Conservation (phyloP, 2,113 vertebrate genomes). For the Montifringilla adamsi region DNA sequence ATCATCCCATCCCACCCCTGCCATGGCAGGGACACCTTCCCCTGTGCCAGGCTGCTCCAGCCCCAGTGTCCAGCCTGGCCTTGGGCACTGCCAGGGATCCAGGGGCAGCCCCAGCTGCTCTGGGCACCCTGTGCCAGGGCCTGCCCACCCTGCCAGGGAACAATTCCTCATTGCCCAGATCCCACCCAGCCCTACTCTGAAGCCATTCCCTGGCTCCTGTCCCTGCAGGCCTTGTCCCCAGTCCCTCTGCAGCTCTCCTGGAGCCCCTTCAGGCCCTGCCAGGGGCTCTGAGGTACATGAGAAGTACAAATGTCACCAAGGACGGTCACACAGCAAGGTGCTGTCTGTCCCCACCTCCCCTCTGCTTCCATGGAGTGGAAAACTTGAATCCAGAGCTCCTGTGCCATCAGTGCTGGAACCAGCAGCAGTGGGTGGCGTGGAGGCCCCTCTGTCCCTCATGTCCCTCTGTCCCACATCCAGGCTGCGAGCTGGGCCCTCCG, state of each 20-base stretch:
- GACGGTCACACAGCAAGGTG: background rate
- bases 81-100: background rate
- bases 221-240: background rate
- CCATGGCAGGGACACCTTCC: background rate
- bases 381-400: background rate
- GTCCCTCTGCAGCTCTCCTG: background rate
- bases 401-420: background rate
- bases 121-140: no score
- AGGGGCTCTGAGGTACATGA: background rate
- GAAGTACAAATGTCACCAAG: background rate
- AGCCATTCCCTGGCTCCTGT: background rate
- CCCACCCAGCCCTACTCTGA: background rate
- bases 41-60: background rate
- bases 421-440: no score
- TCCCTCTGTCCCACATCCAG: background rate
- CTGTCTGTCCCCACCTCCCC: background rate
- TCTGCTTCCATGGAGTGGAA: background rate
- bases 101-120: background rate
- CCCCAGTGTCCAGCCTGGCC: background rate
- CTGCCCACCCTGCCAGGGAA: background rate
- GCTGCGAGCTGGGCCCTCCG: background rate
- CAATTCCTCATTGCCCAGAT: background rate
- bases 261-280: background rate
- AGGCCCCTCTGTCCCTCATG: background rate
- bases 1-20: accelerated